A percentile compares a stretch with the other conserved stretches of the same genome.
phyloP scores from a whole-genome alignment of 2,888 invertebrate genomes.

The Caenorhabditis sp. region DNA sequence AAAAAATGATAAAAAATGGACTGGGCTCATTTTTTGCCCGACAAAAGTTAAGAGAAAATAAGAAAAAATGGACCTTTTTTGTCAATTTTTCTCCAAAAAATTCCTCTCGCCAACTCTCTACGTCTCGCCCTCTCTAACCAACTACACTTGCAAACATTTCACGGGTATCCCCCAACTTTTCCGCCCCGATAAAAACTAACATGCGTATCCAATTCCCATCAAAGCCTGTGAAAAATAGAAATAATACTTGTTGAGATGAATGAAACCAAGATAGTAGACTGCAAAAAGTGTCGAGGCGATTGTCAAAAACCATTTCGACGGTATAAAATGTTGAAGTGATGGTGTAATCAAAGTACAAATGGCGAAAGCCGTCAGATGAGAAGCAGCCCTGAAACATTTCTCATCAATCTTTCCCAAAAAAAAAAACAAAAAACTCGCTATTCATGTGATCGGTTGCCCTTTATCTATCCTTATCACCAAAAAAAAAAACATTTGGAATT shows the following conservation, averaged over 20 bases:
- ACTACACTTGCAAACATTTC: too few relatives aligned
- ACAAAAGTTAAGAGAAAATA: too few relatives aligned
- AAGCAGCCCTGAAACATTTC: slow-evolving; percentile 36
- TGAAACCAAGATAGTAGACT: slow-evolving; percentile 47
- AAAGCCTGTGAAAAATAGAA: slow-evolving; percentile 49
- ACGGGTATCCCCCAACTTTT: too few relatives aligned
- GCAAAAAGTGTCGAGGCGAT: slow-evolving; percentile 42
- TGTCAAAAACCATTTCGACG: slow-evolving; percentile 47
- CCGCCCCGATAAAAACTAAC: too few relatives aligned
- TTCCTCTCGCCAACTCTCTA: too few relatives aligned
- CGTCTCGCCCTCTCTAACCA: too few relatives aligned
- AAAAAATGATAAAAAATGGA: too few relatives aligned
- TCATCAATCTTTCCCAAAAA: too few relatives aligned
- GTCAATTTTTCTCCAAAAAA: too few relatives aligned
- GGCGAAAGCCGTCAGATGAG: slow-evolving; percentile 46
- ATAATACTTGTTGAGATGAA: slow-evolving; percentile 45
- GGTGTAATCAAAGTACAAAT: slow-evolving; percentile 42
- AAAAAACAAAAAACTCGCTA: neutral
- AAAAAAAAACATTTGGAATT: neutral
- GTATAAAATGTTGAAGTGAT: slow-evolving; percentile 43
- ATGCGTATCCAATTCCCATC: slow-evolving; percentile 49
- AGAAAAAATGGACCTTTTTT: too few relatives aligned
- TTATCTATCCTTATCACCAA: neutral
- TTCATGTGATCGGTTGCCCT: neutral
- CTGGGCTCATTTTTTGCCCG: too few relatives aligned